phyloP scores from a whole-genome alignment of 2,888 invertebrate species.

The Coenonympha arcania region DNA sequence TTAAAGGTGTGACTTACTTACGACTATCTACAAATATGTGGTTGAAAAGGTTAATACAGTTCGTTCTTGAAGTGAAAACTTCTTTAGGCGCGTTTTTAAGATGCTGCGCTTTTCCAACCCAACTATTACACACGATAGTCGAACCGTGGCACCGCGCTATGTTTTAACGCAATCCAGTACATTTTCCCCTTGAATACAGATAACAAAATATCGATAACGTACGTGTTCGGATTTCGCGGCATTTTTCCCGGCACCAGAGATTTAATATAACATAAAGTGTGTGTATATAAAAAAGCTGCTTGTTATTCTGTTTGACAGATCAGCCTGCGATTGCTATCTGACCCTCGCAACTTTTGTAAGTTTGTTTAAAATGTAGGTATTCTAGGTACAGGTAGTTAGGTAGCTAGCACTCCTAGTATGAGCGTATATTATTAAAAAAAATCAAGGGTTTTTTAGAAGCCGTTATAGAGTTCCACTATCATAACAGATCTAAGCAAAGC shows the following conservation, averaged over 20 bases:
- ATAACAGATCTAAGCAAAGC: too few relatives aligned
- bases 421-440: too few relatives aligned
- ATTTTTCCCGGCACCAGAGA: not conserved
- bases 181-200: slow-evolving; percentile 9
- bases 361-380: too few relatives aligned
- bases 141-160: not conserved
- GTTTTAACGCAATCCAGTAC: slow-evolving; percentile 7
- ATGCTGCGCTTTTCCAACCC: not conserved
- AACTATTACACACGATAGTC: not conserved
- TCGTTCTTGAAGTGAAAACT: not conserved
- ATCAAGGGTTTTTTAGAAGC: too few relatives aligned
- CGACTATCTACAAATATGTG: too few relatives aligned
- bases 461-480: too few relatives aligned
- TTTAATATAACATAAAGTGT: too few relatives aligned
- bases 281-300: not conserved
- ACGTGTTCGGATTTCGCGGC: slow-evolving; percentile 5
- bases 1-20: too few relatives aligned
- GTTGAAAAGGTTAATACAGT: too few relatives aligned
- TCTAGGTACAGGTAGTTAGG: too few relatives aligned
- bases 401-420: too few relatives aligned
- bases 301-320: not conserved
- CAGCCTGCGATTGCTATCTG: not conserved
- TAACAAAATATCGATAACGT: slow-evolving; percentile 10
- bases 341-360: not conserved
- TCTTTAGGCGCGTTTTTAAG: not conserved